Percentiles rank a stretch among this genome's conserved stretches.
Evolutionary conservation across 2,888 invertebrate species (phyloP).

Genomic region (Griposia aprilina): DNA sequence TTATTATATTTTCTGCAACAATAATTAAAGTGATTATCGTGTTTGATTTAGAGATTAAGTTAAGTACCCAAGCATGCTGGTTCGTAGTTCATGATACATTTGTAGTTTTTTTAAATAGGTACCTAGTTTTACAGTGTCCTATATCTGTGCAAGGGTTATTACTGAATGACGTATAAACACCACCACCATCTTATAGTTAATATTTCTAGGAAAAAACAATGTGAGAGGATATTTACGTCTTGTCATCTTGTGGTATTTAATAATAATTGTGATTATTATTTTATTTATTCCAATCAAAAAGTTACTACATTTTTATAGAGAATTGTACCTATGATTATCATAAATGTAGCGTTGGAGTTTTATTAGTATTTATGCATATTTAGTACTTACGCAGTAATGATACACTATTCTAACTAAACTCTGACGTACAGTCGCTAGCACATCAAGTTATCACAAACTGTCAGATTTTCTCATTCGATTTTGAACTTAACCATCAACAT

Average conservation of each 20-base stretch:
- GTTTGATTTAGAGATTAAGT: constrained; percentile 19
- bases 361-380: too few relatives aligned
- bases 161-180: not conserved
- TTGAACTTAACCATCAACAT: too few relatives aligned
- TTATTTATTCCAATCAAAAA: not conserved
- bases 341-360: too few relatives aligned
- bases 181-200: too few relatives aligned
- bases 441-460: too few relatives aligned
- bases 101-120: not conserved
- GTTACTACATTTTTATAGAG: not conserved
- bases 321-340: too few relatives aligned
- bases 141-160: not conserved
- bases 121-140: not conserved
- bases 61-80: not conserved
- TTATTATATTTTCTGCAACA: constrained; percentile 15
- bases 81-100: too few relatives aligned
- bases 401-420: not conserved
- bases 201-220: not conserved
- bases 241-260: not conserved
- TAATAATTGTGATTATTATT: too few relatives aligned
- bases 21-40: constrained; percentile 9
- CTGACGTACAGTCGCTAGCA: too few relatives aligned
- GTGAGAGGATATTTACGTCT: too few relatives aligned
- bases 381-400: not conserved
- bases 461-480: too few relatives aligned